Conservation (phyloP, 2,797 vertebrate species). For the Fistularia commersonii region DNA sequence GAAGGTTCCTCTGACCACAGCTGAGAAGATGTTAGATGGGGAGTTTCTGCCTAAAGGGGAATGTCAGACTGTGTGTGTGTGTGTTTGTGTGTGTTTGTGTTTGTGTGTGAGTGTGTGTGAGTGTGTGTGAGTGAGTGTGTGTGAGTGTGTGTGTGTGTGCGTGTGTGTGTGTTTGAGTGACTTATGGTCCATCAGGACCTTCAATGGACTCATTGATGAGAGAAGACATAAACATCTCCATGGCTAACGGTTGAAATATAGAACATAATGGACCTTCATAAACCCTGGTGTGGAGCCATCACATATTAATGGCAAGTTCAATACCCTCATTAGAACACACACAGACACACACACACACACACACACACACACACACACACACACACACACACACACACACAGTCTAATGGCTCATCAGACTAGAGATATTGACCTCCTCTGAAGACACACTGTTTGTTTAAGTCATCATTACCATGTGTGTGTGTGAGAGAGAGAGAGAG, state of each 20-base stretch:
- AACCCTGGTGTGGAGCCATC: conserved; percentile 62
- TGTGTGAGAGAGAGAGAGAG: conserved; percentile 43
- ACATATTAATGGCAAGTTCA: conserved; percentile 68
- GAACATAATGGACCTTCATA: conserved; percentile 66
- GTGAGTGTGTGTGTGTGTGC: too few species aligned
- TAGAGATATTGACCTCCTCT: conserved; percentile 45
- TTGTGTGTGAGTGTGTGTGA: too few species aligned
- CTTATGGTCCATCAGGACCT: conserved; percentile 40
- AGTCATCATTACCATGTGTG: conserved; percentile 52
- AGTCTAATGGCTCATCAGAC: conserved; percentile 48
- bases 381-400: too few species aligned
- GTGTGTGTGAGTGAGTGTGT: too few species aligned
- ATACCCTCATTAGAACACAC: conserved; percentile 63
- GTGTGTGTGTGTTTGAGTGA: too few species aligned
- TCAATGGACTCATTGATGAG: conserved; percentile 63
- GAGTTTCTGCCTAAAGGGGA: too few species aligned
- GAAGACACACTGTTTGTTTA: conserved; percentile 54
- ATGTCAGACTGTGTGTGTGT: too few species aligned
- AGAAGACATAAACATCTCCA: conserved; percentile 63
- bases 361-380: conserved; percentile 36
- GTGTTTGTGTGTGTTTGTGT: too few species aligned
- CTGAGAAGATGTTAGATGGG: too few species aligned
- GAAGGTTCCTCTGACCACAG: too few species aligned
- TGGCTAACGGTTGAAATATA: conserved; percentile 70
- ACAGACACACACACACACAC: conserved; percentile 1